Percentiles rank a stretch among this genome's conserved stretches.
Conservation (phyloP, 2,797 vertebrate species). For the Pygocentrus nattereri region DNA sequence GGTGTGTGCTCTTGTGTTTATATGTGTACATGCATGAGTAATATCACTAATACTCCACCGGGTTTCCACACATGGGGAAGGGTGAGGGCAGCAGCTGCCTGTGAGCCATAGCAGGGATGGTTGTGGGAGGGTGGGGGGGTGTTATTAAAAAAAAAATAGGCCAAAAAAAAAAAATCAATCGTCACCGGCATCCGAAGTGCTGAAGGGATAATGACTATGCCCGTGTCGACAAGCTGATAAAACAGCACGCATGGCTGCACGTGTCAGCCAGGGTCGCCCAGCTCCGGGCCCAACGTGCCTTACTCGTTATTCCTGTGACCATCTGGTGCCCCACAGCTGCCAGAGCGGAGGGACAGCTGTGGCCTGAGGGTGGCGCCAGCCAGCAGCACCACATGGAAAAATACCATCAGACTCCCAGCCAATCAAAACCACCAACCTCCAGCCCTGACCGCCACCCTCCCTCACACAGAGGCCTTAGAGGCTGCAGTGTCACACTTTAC, state of each 20-base stretch:
- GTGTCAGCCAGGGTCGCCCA: slow-evolving; percentile 65
- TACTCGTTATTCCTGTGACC: slow-evolving; percentile 71
- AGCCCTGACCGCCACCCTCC: neutral
- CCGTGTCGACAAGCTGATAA: slow-evolving; percentile 71
- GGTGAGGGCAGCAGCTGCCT: neutral
- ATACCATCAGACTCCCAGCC: slow-evolving; percentile 43
- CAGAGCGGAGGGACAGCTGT: slow-evolving; percentile 47
- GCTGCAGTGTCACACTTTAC: slow-evolving; percentile 51
- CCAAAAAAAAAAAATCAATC: slow-evolving; percentile 52
- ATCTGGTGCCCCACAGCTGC: slow-evolving; percentile 71
- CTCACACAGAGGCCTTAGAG: neutral
- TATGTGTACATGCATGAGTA: slow-evolving; percentile 2
- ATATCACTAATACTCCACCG: neutral
- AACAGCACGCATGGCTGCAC: slow-evolving; percentile 67
- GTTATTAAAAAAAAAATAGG: slow-evolving; percentile 12
- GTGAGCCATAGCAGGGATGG: slow-evolving; percentile 2
- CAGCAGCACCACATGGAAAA: slow-evolving; percentile 37
- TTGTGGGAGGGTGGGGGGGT: neutral
- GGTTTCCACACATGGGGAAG: neutral
- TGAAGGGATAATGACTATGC: slow-evolving; percentile 67
- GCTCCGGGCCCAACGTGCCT: slow-evolving; percentile 65
- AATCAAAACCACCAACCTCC: slow-evolving; percentile 16
- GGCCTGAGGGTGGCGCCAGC: slow-evolving; percentile 50
- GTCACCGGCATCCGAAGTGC: slow-evolving; percentile 44
- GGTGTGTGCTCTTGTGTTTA: neutral